These are phyloP conservation scores for Periphyllus acericola DNA, from an alignment of 2,888 invertebrate genomes.

Conservation along the genomic window DNA sequence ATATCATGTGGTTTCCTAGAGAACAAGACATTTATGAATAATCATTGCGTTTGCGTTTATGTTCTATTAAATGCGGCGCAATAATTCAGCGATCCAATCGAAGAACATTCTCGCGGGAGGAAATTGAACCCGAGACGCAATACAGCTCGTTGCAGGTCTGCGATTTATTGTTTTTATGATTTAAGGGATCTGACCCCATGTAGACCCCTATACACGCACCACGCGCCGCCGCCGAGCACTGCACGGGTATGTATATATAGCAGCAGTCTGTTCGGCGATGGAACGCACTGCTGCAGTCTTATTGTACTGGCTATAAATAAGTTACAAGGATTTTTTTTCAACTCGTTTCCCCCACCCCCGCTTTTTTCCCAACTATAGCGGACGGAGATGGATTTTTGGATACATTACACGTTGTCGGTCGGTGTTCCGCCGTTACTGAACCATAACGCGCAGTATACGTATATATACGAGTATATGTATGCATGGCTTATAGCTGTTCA, in stretches of 20 bases:
- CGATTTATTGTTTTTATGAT: slow-evolving; percentile 51
- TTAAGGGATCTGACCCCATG: not conserved
- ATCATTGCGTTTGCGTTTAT: not conserved
- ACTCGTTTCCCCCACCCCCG: not conserved
- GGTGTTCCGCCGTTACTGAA: not conserved
- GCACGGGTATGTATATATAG: too few species aligned
- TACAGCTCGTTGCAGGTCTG: slow-evolving; percentile 27
- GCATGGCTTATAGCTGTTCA: not conserved
- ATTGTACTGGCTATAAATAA: not conserved
- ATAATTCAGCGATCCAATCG: slow-evolving; percentile 48
- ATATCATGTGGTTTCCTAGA: not conserved
- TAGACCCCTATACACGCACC: not conserved
- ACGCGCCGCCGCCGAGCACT: not conserved
- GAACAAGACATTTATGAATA: slow-evolving; percentile 20
- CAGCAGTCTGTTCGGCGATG: not conserved
- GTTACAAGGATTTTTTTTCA: not conserved
- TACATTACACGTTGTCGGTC: not conserved
- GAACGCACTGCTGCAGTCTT: not conserved
- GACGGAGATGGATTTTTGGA: not conserved
- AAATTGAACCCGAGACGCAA: slow-evolving; percentile 37
- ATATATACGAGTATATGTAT: too few species aligned
- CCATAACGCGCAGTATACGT: too few species aligned
- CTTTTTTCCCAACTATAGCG: not conserved
- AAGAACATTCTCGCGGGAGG: slow-evolving; percentile 15
- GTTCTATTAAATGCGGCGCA: slow-evolving; percentile 18